A percentile compares a stretch with the other conserved stretches of the same genome.
These are phyloP conservation scores for Acromyrmex heyeri DNA, from an alignment of 1,140 invertebrate species.

Conservation along the genomic window DNA sequence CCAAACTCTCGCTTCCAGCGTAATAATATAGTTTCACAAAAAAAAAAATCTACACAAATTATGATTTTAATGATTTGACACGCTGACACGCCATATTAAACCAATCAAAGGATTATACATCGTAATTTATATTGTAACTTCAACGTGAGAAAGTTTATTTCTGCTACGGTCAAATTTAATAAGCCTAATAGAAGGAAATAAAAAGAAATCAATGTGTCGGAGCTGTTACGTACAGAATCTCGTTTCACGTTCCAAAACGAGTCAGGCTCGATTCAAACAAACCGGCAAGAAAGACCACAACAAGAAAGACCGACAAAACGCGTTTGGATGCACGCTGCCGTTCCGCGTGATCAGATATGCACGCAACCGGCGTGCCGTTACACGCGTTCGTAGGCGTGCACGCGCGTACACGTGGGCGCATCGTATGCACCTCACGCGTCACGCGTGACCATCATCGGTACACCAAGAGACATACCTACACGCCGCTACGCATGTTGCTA, in stretches of 20 bases:
- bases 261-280: not conserved
- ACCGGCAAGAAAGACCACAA: not conserved
- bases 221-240: not conserved
- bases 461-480: not conserved
- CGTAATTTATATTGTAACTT: slow-evolving; percentile 14
- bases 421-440: slow-evolving; percentile 31
- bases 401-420: slow-evolving; percentile 32
- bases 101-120: not conserved
- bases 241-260: not conserved
- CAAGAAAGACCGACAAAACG: slow-evolving; percentile 45
- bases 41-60: slow-evolving; percentile 16
- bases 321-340: slow-evolving; percentile 76
- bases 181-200: not conserved
- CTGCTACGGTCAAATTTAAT: not conserved
- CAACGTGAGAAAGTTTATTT: not conserved
- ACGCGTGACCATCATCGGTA: slow-evolving; percentile 40
- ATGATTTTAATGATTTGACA: slow-evolving; percentile 17
- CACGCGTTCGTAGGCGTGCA: slow-evolving; percentile 44
- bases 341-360: slow-evolving; percentile 82
- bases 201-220: not conserved
- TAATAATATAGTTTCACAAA: not conserved
- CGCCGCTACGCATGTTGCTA: not conserved
- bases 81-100: not conserved
- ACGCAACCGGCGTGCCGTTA: slow-evolving; percentile 67
- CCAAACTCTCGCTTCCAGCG: slow-evolving; percentile 13